phyloP scores from a whole-genome alignment of 53 echinoderm and acorn worm species.

The Paelopatides confundens region DNA sequence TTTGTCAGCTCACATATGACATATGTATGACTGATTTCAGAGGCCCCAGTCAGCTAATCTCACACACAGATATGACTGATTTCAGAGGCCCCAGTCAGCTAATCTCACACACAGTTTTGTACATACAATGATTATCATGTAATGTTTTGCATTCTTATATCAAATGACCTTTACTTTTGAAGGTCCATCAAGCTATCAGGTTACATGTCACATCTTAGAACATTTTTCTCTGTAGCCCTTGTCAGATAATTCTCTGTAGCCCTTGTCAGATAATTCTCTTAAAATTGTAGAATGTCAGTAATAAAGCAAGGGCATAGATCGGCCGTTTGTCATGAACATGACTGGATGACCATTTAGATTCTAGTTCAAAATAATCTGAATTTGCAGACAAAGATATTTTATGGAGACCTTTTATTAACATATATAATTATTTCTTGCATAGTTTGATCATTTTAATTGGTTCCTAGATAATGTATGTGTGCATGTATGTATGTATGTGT shows the following conservation, averaged over 20 bases:
- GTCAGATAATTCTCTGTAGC: neutral
- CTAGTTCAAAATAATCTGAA: neutral
- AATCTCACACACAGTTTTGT: constrained; percentile 6
- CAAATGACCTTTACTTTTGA: constrained; percentile 8
- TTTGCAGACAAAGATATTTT: neutral
- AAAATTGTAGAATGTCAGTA: neutral
- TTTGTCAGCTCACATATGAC: constrained; percentile 41
- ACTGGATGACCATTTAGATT: no score
- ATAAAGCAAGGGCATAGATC: no score
- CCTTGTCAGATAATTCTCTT: neutral
- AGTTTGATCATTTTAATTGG: no score
- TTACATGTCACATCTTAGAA: neutral
- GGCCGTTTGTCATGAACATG: no score
- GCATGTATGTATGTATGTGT: no score
- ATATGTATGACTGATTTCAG: constrained; percentile 16
- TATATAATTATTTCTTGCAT: no score
- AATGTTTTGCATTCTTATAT: neutral
- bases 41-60: neutral
- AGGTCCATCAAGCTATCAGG: neutral
- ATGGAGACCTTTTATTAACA: neutral
- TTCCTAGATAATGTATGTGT: no score
- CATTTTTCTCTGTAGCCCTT: neutral
- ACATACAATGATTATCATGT: constrained; percentile 1
- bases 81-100: neutral
- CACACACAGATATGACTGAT: constrained; percentile 21